Evolutionary conservation across 2,797 vertebrate species (phyloP), one percentile per base, ranked within the genome.

Genomic region (Podarcis siculus): DNA sequence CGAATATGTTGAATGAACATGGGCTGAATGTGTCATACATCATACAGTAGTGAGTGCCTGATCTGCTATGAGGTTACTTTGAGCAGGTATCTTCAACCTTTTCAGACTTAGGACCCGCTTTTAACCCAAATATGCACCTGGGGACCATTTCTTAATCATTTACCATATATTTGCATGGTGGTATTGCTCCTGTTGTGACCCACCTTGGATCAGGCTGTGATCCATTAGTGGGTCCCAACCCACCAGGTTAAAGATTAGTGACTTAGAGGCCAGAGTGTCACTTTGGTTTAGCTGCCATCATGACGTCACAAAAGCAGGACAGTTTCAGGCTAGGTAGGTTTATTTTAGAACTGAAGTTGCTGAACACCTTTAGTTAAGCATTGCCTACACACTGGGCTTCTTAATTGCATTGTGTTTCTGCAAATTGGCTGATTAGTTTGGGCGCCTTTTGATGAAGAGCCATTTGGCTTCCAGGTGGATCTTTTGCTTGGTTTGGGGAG

Each of bases 271-370:
- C 39, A 25, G 32, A 72, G 10, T 19, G 8, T 39, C 17, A n/a
- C 23, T 80, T 75, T 86, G 85, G 42, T n/a, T 81, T 81, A 73
- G n/a, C 49, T 87, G 79, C 69, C 81, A 1, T 87, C 81, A 1
- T 87, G 55, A 75, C 25, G 42, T 78, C 42, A 88, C 32, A n/a
- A 42, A 83, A 66, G 45, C 30, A 69, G 61, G 69, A 6, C n/a
- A 83, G 42, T 10, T 67, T 66, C 13, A 17, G 73, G 19, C 4
- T 42, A 10, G 71, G 12, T 25, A 71, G 64, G 79, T 55, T 55
- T 55, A 49, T 30, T 17, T 35, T 69, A 86, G 58, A 25, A 75
- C 30, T n/a, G 32, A 39, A 73, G 13, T 42, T 81, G 75, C 80
- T 9, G 35, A 73, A 39, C 6, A 73, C 25, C 58, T 30, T 76